Evolutionary conservation across 2,113 vertebrate genomes (phyloP), one percentile per base, ranked within the genome.

Genomic region (Cochlearius cochlearius): DNA sequence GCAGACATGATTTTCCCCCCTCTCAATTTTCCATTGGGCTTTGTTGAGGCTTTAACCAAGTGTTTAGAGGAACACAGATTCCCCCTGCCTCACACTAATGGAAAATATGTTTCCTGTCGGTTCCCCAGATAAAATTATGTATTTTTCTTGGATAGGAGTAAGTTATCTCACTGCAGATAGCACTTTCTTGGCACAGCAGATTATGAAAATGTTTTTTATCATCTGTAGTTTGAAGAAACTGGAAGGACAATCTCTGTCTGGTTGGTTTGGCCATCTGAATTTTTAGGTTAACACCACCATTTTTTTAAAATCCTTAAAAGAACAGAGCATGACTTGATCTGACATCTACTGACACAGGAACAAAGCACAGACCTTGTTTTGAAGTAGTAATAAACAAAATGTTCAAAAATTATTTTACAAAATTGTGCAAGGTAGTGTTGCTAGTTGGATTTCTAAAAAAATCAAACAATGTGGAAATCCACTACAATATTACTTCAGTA

Each of bases 201-300:
- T 62, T 60, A 71, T 36, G 49, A 41, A 64, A 90, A 79, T 62
- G 29, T 10, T 68, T 95, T 93, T 95, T 88, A 47, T 92, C 53
- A 62, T 92, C 45, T 80, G 18, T 67, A 60, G 23, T 68, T 68
- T 77, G 66, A 56, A 75, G 71, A 81, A 86, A 64, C 34, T 64
- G 56, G 39, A 94, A 83, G 36, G 34, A 59, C 30, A 78, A 3
- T 62, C 19, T 68, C 39, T 59, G 29, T 13, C 49, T 87, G 26
- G 17, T 94, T 36, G 17, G 22, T 92, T 76, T 92, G 41, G 11
- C 29, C 53, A 45, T 71, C 55, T 86, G 30, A 87, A 15, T 55
- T 81, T 53, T 91, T 41, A 71, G 26, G 16, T 81, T 91, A 89
- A 93, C 7, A 77, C 4, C 21, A 50, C 0, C 74, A 19, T 1